Evolutionary conservation across 2,113 vertebrate species (phyloP).

Genomic region (Apaloderma vittatum): DNA sequence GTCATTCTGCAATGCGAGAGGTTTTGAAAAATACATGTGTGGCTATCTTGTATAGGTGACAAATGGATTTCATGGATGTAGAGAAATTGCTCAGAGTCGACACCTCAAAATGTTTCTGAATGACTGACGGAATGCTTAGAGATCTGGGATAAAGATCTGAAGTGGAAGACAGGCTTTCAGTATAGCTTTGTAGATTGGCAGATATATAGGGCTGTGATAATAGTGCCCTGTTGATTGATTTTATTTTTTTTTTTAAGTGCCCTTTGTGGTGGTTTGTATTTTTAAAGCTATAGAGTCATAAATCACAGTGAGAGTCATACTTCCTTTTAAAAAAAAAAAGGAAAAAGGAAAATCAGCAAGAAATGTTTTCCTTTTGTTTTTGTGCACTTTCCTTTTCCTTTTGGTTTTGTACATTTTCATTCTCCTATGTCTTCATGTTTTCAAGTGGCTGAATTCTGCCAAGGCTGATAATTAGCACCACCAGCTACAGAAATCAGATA

Average conservation of each 20-base stretch:
- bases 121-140: not conserved
- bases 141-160: not conserved
- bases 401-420: not conserved
- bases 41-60: not conserved
- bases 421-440: not conserved
- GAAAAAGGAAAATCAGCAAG: no score
- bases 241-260: not conserved
- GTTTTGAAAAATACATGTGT: not conserved
- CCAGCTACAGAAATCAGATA: not conserved
- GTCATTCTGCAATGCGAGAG: not conserved
- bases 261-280: not conserved
- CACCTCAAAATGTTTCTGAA: not conserved
- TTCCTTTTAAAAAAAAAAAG: not conserved
- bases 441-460: not conserved
- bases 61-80: not conserved
- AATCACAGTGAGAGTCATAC: not conserved
- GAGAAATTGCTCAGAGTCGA: not conserved
- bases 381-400: not conserved
- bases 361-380: not conserved
- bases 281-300: not conserved
- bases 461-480: fast-evolving
- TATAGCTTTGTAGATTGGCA: not conserved
- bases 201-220: not conserved
- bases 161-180: not conserved
- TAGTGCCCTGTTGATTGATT: not conserved